phyloP scores from a whole-genome alignment of 2,888 invertebrate genomes.

The Machimus atricapillus region DNA sequence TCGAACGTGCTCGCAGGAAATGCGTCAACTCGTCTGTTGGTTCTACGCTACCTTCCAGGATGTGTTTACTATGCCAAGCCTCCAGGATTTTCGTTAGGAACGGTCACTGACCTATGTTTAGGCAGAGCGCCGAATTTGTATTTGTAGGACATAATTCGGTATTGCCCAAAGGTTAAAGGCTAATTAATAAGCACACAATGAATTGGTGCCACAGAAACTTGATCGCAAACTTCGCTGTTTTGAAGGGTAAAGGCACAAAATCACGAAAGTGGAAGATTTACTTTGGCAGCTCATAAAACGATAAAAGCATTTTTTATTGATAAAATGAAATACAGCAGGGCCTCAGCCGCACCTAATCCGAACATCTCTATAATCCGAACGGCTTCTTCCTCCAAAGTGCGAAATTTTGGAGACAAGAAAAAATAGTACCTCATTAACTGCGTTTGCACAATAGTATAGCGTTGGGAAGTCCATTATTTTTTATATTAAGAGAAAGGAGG shows the following conservation, averaged over 20 bases:
- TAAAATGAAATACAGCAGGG: too few species aligned
- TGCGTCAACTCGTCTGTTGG: neutral
- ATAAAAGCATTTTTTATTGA: too few species aligned
- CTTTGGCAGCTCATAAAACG: too few species aligned
- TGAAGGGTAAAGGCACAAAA: neutral
- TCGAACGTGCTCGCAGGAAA: neutral
- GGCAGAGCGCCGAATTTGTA: neutral
- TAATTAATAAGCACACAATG: neutral
- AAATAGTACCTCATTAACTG: too few species aligned
- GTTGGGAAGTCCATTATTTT: too few species aligned
- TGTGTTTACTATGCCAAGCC: constrained; percentile 7
- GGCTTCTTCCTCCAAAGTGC: too few species aligned
- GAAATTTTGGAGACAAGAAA: too few species aligned
- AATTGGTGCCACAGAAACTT: neutral
- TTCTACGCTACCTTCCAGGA: neutral
- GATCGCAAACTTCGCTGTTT: neutral
- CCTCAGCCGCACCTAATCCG: too few species aligned
- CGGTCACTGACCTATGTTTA: neutral
- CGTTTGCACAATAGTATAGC: too few species aligned
- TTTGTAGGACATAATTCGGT: neutral
- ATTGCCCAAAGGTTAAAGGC: neutral
- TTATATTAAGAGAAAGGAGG: too few species aligned
- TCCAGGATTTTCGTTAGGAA: neutral
- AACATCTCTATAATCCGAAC: too few species aligned
- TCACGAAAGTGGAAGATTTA: too few species aligned